Conservation (phyloP, 1,140 invertebrate genomes). For the Ips nitidus region DNA sequence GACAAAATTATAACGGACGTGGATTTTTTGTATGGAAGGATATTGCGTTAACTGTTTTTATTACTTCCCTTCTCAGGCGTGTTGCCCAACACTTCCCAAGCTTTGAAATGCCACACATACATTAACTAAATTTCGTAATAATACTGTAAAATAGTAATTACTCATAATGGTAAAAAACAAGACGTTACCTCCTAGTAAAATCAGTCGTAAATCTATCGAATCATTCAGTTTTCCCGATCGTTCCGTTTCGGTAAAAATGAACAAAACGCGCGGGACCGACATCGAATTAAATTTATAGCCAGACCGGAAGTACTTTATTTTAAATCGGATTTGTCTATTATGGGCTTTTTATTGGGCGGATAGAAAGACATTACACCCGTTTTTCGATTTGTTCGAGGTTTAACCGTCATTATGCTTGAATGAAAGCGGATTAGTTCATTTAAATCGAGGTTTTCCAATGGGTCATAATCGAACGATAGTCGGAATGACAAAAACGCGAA, state of each 20-base stretch:
- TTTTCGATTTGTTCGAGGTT: neutral
- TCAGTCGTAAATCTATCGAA: slow-evolving; percentile 17
- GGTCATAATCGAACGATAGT: neutral
- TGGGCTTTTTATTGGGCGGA: neutral
- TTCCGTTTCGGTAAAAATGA: slow-evolving; percentile 19
- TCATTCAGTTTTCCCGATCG: slow-evolving; percentile 9
- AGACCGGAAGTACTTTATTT: slow-evolving; percentile 17
- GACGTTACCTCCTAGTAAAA: neutral
- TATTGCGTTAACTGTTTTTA: too few species aligned
- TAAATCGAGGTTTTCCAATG: neutral
- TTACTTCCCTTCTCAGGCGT: too few species aligned
- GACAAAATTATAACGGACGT: too few species aligned
- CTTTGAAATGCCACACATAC: too few species aligned
- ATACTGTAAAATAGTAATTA: too few species aligned
- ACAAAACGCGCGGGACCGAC: slow-evolving; percentile 10
- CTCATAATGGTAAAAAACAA: too few species aligned
- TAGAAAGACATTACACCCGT: neutral
- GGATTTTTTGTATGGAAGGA: too few species aligned
- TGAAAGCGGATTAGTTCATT: neutral
- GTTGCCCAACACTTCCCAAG: too few species aligned
- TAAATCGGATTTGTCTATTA: slow-evolving; percentile 11
- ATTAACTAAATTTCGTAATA: too few species aligned
- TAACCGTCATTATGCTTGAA: too few species aligned
- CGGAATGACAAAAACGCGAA: neutral
- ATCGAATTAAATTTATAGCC: slow-evolving; percentile 23